Evolutionary conservation across 2,888 invertebrate species (phyloP).

Genomic region (Tenthredo amoena): DNA sequence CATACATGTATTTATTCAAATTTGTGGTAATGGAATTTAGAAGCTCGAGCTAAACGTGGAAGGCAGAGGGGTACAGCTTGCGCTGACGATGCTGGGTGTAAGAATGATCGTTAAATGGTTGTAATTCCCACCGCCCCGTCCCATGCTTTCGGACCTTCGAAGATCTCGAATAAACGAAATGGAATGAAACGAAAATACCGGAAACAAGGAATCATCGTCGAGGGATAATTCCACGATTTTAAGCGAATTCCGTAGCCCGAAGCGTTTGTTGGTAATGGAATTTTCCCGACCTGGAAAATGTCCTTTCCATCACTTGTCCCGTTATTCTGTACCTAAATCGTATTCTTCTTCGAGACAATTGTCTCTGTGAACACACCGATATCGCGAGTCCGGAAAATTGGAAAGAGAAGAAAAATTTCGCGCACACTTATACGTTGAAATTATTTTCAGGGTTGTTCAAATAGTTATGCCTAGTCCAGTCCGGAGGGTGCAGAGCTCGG

Average conservation of each 20-base stretch:
- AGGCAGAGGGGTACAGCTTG: background rate
- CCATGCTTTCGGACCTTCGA: background rate
- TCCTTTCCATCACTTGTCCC: background rate
- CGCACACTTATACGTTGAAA: background rate
- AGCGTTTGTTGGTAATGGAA: no score
- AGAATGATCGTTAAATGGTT: conserved; percentile 31
- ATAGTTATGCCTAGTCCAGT: background rate
- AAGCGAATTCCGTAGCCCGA: background rate
- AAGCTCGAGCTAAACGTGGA: conserved; percentile 55
- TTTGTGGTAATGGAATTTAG: conserved; percentile 68
- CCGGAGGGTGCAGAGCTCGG: background rate
- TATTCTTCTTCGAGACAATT: background rate
- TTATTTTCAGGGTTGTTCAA: background rate
- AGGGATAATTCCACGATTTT: background rate
- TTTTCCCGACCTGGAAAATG: conserved; percentile 2
- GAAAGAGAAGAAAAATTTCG: background rate
- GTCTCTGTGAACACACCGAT: background rate
- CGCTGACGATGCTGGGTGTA: conserved; percentile 17
- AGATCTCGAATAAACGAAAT: background rate
- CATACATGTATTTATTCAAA: conserved; percentile 73
- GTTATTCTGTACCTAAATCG: background rate
- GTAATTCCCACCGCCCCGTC: background rate
- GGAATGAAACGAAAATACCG: background rate
- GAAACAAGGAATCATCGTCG: background rate
- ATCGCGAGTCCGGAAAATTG: background rate